Evolutionary conservation across 2,888 invertebrate species (phyloP), one percentile per base, ranked within the genome.

Genomic region (Endomychus coccineus): DNA sequence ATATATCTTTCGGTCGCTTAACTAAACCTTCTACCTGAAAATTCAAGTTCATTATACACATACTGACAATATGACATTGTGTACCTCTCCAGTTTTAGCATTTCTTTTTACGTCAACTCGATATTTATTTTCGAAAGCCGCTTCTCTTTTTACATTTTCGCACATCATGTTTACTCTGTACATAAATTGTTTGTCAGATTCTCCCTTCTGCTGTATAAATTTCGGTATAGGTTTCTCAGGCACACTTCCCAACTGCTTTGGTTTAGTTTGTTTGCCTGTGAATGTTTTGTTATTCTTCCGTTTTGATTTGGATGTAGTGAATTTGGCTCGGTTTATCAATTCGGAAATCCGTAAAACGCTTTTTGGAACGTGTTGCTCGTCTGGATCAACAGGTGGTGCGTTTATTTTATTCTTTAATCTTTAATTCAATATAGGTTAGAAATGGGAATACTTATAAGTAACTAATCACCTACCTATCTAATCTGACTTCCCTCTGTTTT

Each of bases 351-450:
- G 69, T 16, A 70, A 67, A n/a, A 87, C 66, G 44, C 79, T 83
- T 44, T 75, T 78, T 0, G 87, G 83, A 16, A 85, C 63, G n/a
- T 78, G 77, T 59, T 88, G 85, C 2, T 79, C 76, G 45, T 83
- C 78, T 2, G 73, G 70, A 50, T 80, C 73, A 23, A 68, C 68
- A 0, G 88, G 87, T 1, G 87, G 83, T 34, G 78, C 77, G 62
- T 88, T 83, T 38, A 83, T 80, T 63, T 83, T 80, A 19, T 73
- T 70, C 57, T 78, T 77, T 50, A 86, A 62, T 51, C 85, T 86
- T 54, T 41, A 68, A 64, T 28, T 13, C 15, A 4, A 19, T 27
- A 27, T 52, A 37, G n/a, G n/a, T n/a, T n/a, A n/a, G n/a, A n/a
- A n/a, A n/a, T 16, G n/a, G 9, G 15, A 28, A 22, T n/a, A 9